Base-by-base conservation (phyloP, 53 echinoderm and acorn worm species). In the Holothuria scabra region DNA sequence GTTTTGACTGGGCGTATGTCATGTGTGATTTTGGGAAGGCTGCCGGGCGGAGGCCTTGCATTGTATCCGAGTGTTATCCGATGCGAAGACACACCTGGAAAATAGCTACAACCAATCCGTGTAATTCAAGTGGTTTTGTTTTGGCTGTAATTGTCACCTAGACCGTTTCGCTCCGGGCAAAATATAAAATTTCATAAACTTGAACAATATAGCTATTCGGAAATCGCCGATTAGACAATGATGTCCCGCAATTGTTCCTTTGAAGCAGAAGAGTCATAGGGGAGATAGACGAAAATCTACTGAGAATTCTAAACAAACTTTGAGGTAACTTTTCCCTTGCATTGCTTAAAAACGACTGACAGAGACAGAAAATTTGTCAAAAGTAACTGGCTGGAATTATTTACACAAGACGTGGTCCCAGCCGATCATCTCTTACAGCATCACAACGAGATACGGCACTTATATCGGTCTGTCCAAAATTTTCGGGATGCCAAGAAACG, bases 181-280 rank as follows among this genome's bases (percentile, higher is more conserved):
- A 32, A 26, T 78, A 78, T 78, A 78, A 78, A 56, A 59, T 78
- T 78, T 78, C 78, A 78, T 56, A 56, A 28, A 52, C 29, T 78
- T 78, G 78, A 78, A 78, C 78, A 78, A 78, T 56, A 56, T 78
- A 78, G 32, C 58, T 25, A 78, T 56, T 56, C 78, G 78, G 78
- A 78, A 78, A 78, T 78, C 57, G 78, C 32, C 78, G 78, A 56
- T 78, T 78, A 78, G 78, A 56, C 33, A 26, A 74, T 74, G 74
- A 74, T 46, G 49, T 56, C 12, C 31, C 58, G 32, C 28, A 23
- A 58, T 78, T 78, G 78, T 56, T 78, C 31, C 59, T 72, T 72
- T 72, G 72, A 72, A 44, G 44, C 46, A 22, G 14, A 72, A 2
- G 72, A 72, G 52, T 30, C 78, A 56, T 28, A 78, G 57, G 70